These are phyloP conservation scores for Cloeon dipterum DNA, from an alignment of 2,888 invertebrate genomes.

Conservation along the genomic window DNA sequence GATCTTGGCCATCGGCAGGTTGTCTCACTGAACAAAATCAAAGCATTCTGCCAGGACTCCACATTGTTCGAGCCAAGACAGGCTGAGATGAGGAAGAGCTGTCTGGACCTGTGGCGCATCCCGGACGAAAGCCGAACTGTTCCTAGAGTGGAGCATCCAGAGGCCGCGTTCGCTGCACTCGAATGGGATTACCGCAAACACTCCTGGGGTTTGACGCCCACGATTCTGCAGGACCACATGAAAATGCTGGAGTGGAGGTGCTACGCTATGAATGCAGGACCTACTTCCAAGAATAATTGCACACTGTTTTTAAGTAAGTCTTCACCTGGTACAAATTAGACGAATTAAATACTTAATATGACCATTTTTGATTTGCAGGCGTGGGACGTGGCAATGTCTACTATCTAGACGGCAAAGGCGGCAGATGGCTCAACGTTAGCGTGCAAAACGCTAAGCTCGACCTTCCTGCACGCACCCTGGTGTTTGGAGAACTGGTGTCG, in stretches of 20 bases:
- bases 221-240: too few species aligned
- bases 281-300: too few species aligned
- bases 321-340: too few species aligned
- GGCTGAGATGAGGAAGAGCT: conserved; percentile 40
- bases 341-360: too few species aligned
- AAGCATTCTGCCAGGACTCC: conserved; percentile 52
- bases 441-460: conserved; percentile 22
- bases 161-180: background rate
- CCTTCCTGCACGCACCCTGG: conserved; percentile 40
- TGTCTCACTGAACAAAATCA: conserved; percentile 53
- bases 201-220: conserved; percentile 13
- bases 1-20: conserved; percentile 52
- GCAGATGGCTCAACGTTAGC: conserved; percentile 24
- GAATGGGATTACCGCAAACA: background rate
- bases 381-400: conserved; percentile 27
- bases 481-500: conserved; percentile 48
- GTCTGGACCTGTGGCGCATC: conserved; percentile 53
- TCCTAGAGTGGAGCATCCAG: conserved; percentile 17
- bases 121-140: conserved; percentile 24
- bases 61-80: conserved; percentile 45
- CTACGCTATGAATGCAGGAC: too few species aligned
- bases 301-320: too few species aligned
- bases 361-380: too few species aligned
- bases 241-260: too few species aligned
- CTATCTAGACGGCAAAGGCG: conserved; percentile 24